Percentiles rank a stretch among this genome's conserved stretches.
These are phyloP conservation scores for Lasioglossum villosulum DNA, from an alignment of 2,888 invertebrate genomes.

Conservation along the genomic window DNA sequence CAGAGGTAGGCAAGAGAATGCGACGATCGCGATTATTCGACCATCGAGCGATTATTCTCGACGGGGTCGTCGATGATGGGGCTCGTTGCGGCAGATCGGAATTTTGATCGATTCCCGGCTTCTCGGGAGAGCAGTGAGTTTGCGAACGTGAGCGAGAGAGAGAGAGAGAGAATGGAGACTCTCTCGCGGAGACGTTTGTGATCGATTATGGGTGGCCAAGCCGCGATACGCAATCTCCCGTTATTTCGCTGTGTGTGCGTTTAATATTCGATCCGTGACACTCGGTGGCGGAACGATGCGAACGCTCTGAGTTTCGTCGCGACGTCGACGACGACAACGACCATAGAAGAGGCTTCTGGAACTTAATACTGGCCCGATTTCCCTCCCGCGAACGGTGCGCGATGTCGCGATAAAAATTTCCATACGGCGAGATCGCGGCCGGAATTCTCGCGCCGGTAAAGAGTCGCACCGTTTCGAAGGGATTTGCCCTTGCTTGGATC, in stretches of 20 bases:
- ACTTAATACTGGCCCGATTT: conserved; percentile 15
- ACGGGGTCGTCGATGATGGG: conserved; percentile 5
- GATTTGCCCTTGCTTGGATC: neutral
- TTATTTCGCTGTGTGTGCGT: conserved; percentile 42
- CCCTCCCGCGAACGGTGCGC: conserved; percentile 9
- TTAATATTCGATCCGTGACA: conserved; percentile 53
- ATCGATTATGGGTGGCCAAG: conserved; percentile 3
- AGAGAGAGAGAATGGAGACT: neutral
- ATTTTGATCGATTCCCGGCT: conserved; percentile 8
- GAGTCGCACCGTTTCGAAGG: neutral
- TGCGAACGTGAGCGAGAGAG: neutral
- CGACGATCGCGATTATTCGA: neutral
- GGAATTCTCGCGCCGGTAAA: conserved; percentile 5
- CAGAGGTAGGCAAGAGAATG: neutral
- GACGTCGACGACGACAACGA: neutral
- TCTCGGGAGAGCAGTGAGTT: neutral
- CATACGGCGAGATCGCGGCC: conserved; percentile 14
- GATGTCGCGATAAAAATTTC: conserved; percentile 34
- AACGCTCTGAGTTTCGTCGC: neutral
- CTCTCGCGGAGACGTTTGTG: conserved; percentile 12
- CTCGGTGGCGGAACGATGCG: conserved; percentile 28
- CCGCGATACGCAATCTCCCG: neutral
- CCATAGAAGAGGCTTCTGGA: neutral
- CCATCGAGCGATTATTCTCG: conserved; percentile 7
- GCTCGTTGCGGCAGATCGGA: conserved; percentile 13